These are phyloP conservation scores for Neelides sp. DNA, from an alignment of 1,140 invertebrate species.

Conservation along the genomic window DNA sequence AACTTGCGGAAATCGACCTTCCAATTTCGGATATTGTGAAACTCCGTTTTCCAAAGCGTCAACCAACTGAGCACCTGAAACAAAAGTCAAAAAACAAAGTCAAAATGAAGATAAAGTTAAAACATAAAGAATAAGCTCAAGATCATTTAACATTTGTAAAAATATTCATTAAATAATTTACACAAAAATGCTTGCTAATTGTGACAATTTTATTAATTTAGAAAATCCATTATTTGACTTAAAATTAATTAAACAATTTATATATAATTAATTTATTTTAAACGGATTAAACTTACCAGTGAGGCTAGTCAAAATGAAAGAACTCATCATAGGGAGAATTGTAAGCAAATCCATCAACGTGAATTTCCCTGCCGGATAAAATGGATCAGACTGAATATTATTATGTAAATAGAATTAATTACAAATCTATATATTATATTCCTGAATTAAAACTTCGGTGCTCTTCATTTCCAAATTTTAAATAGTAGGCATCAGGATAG, in stretches of 20 bases:
- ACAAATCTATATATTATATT: too few relatives aligned
- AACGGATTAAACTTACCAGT: slow-evolving; percentile 36
- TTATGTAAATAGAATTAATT: too few relatives aligned
- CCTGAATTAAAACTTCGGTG: too few relatives aligned
- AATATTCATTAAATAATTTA: too few relatives aligned
- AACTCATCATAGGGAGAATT: slow-evolving; percentile 71
- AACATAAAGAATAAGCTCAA: too few relatives aligned
- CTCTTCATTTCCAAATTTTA: too few relatives aligned
- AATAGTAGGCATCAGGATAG: too few relatives aligned
- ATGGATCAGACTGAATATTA: slow-evolving; percentile 61
- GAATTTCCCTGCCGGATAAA: slow-evolving; percentile 59
- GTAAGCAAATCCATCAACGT: slow-evolving; percentile 66
- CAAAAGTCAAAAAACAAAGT: too few relatives aligned
- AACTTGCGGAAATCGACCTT: slow-evolving; percentile 69
- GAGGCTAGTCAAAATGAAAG: slow-evolving; percentile 56
- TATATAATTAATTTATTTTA: not conserved
- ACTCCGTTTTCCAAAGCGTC: slow-evolving; percentile 67
- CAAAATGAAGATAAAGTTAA: too few relatives aligned
- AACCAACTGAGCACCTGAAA: slow-evolving; percentile 51
- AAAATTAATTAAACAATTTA: slow-evolving; percentile 7
- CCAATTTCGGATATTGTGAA: slow-evolving; percentile 61
- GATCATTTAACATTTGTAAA: too few relatives aligned
- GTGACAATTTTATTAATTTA: not conserved
- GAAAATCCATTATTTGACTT: not conserved
- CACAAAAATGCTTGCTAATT: too few relatives aligned